phyloP scores from a whole-genome alignment of 2,113 vertebrate species.

The Hemicordylus capensis region DNA sequence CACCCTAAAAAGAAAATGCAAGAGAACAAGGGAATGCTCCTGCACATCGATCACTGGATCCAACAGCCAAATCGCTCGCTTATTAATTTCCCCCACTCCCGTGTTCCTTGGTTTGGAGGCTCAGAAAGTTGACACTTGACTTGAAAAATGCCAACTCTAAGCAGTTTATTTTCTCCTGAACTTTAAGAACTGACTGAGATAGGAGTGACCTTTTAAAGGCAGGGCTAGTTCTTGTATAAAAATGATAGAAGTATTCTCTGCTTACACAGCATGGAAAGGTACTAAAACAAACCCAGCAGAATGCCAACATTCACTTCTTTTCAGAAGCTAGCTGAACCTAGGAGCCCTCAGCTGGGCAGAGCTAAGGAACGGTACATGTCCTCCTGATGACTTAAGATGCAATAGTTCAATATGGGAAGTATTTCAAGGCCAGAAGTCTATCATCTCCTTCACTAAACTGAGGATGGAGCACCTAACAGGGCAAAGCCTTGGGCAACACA shows the following conservation, averaged over 20 bases:
- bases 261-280: conserved; percentile 60
- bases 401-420: neutral
- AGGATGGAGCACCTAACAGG: neutral
- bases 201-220: conserved; percentile 78
- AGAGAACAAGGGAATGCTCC: conserved; percentile 32
- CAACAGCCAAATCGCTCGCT: conserved; percentile 63
- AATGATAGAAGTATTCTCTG: conserved; percentile 57
- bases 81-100: conserved; percentile 63
- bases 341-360: neutral
- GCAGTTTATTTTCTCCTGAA: conserved; percentile 81
- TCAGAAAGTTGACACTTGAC: conserved; percentile 74
- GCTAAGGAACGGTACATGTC: neutral
- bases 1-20: conserved; percentile 30
- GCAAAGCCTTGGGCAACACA: neutral
- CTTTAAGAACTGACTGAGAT: conserved; percentile 77
- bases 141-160: conserved; percentile 80
- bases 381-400: conserved; percentile 9
- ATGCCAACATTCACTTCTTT: conserved; percentile 53
- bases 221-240: conserved; percentile 68
- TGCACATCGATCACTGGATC: conserved; percentile 57
- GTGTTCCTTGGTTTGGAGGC: conserved; percentile 50
- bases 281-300: conserved; percentile 54
- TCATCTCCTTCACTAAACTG: neutral
- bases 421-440: neutral
- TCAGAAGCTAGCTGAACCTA: conserved; percentile 9